A percentile compares a stretch with the other conserved stretches of the same genome.
Evolutionary conservation across 2,797 vertebrate species (phyloP).

Genomic region (Gymnodraco acuticeps): DNA sequence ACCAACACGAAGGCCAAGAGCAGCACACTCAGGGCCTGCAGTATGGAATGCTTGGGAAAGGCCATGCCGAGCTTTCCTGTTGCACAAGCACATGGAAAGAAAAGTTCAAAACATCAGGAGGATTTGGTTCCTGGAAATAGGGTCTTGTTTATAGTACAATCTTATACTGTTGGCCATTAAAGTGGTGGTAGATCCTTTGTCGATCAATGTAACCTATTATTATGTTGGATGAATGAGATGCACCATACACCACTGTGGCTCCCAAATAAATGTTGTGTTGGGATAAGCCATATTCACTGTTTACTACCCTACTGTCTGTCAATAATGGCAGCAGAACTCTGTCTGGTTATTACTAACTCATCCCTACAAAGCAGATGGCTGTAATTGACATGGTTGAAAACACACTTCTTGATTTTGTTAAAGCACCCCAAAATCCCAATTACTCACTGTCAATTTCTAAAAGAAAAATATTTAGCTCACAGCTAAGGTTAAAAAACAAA

Average conservation of each 20-base stretch:
- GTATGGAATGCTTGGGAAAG: slow-evolving; percentile 62
- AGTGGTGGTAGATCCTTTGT: background rate
- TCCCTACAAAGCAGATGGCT: too few species aligned
- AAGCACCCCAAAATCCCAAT: background rate
- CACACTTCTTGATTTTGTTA: background rate
- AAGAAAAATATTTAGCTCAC: background rate
- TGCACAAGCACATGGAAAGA: slow-evolving; percentile 40
- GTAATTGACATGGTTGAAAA: background rate
- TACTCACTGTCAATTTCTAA: background rate
- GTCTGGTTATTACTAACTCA: too few species aligned
- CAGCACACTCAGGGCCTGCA: slow-evolving; percentile 80
- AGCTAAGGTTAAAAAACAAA: background rate
- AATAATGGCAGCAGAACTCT: too few species aligned
- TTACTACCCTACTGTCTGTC: too few species aligned
- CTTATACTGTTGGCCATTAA: background rate
- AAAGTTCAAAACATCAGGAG: slow-evolving; percentile 15
- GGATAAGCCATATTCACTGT: background rate
- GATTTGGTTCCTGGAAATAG: slow-evolving; percentile 10
- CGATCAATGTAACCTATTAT: background rate
- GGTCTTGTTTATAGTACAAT: background rate
- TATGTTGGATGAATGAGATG: background rate
- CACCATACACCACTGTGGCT: background rate
- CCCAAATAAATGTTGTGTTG: background rate
- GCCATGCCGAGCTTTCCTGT: slow-evolving; percentile 69
- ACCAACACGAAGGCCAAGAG: slow-evolving; percentile 80